Percentiles rank a stretch among this genome's conserved stretches.
Conservation (phyloP, 2,113 vertebrate genomes). For the Motacilla alba region DNA sequence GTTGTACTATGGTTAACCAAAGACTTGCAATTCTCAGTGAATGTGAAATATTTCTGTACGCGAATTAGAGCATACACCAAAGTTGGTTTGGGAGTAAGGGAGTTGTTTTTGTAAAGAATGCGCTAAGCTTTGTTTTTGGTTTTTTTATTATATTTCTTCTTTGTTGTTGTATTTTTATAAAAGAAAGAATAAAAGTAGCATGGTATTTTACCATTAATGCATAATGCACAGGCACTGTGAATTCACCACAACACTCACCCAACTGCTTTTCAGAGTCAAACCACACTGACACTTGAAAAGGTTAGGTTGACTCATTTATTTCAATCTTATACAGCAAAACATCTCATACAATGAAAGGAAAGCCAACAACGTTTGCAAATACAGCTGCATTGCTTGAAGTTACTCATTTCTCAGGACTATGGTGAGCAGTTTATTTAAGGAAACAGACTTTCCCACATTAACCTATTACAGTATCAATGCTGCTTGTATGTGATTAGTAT, state of each 20-base stretch:
- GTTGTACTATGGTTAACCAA: not conserved
- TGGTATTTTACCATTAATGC: not conserved
- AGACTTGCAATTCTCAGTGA: not conserved
- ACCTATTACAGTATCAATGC: not conserved
- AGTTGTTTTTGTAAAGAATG: not conserved
- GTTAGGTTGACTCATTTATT: constrained; percentile 22
- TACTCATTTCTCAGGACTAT: not conserved
- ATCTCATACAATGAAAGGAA: not conserved
- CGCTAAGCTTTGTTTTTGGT: not conserved
- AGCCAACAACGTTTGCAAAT: not conserved
- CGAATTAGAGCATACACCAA: not conserved
- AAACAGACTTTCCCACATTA: not conserved
- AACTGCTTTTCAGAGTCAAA: not conserved
- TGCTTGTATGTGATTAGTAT: not conserved
- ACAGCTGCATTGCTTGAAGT: not conserved
- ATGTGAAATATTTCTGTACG: not conserved
- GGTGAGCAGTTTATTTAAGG: not conserved
- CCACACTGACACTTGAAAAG: constrained; percentile 3
- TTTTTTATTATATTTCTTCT: not conserved
- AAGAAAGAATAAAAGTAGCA: not conserved
- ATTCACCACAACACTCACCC: not conserved
- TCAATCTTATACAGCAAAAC: not conserved
- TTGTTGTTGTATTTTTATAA: not conserved
- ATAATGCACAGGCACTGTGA: constrained; percentile 20
- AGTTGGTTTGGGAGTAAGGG: not conserved